These are phyloP conservation scores for Drosophila parabipectinata DNA, from an alignment of 1,140 invertebrate species.

Conservation along the genomic window DNA sequence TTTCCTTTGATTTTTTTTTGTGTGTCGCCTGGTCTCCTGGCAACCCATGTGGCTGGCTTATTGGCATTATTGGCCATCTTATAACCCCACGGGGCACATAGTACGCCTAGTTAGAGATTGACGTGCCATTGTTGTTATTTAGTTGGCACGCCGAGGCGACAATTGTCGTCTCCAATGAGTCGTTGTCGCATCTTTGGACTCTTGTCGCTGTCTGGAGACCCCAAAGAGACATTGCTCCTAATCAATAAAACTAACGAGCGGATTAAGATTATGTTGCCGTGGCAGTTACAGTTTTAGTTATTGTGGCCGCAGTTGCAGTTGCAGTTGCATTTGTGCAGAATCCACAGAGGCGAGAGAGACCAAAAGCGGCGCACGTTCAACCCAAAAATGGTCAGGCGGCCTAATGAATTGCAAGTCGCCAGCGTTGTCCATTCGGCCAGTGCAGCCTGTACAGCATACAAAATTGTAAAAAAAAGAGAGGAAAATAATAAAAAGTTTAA, in stretches of 20 bases:
- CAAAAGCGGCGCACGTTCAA: conserved; percentile 77
- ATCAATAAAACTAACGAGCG: conserved; percentile 82
- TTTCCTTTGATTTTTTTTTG: conserved; percentile 1
- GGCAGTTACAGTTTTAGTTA: conserved; percentile 21
- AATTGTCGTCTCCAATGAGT: conserved; percentile 81
- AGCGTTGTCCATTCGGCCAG: conserved; percentile 16
- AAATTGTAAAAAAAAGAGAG: conserved; percentile 50
- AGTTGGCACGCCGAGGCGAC: conserved; percentile 79
- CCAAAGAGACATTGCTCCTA: conserved; percentile 69
- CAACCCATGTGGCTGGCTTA: conserved; percentile 11
- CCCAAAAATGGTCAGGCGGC: conserved; percentile 76
- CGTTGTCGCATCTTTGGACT: conserved; percentile 43
- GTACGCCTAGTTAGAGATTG: conserved; percentile 50
- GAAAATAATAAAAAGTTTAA: neutral
- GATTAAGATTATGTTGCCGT: conserved; percentile 77
- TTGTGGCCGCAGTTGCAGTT: conserved; percentile 22
- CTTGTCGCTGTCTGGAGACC: conserved; percentile 40
- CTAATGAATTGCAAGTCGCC: conserved; percentile 75
- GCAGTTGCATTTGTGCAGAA: conserved; percentile 16
- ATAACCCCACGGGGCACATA: conserved; percentile 68
- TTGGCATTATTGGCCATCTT: conserved; percentile 47
- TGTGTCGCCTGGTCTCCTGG: neutral
- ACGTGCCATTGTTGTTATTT: conserved; percentile 72
- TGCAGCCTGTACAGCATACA: conserved; percentile 53
- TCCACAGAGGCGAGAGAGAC: conserved; percentile 54